phyloP scores from a whole-genome alignment of 2,888 invertebrate species.

The Drosophila siamana region DNA sequence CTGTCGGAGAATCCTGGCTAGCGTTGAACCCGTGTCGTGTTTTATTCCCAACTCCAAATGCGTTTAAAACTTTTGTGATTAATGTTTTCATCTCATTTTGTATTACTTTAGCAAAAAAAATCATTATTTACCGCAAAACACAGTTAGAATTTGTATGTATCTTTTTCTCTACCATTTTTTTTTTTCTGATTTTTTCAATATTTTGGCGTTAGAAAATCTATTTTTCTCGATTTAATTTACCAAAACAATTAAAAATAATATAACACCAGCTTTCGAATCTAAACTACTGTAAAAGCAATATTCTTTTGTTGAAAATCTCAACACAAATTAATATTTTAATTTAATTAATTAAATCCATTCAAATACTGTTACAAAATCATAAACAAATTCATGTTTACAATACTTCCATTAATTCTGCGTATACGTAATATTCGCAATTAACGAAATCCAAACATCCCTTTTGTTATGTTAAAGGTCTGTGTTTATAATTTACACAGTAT shows the following conservation, averaged over 20 bases:
- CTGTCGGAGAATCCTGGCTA: not conserved
- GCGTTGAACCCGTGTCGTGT: slow-evolving; percentile 4
- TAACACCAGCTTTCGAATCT: no score
- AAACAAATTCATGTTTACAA: not conserved
- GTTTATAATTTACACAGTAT: slow-evolving; percentile 4
- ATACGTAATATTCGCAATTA: not conserved
- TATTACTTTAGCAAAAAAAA: not conserved
- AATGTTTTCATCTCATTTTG: not conserved
- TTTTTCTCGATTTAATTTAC: no score
- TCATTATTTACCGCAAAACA: not conserved
- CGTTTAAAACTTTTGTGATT: not conserved
- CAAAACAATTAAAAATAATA: no score
- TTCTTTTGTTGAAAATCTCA: no score
- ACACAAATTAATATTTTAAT: no score
- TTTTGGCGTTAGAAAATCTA: no score
- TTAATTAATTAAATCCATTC: not conserved
- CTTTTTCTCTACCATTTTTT: no score
- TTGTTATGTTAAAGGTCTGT: not conserved
- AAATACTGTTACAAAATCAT: not conserved
- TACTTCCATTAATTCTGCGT: not conserved
- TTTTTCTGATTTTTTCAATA: no score
- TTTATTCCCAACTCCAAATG: not conserved
- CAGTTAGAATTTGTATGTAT: no score
- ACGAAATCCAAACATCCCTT: not conserved
- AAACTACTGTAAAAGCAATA: no score